Percentiles rank a stretch among this genome's conserved stretches.
phyloP scores from a whole-genome alignment of 1,140 invertebrate species.

The Zophobas atratus region DNA sequence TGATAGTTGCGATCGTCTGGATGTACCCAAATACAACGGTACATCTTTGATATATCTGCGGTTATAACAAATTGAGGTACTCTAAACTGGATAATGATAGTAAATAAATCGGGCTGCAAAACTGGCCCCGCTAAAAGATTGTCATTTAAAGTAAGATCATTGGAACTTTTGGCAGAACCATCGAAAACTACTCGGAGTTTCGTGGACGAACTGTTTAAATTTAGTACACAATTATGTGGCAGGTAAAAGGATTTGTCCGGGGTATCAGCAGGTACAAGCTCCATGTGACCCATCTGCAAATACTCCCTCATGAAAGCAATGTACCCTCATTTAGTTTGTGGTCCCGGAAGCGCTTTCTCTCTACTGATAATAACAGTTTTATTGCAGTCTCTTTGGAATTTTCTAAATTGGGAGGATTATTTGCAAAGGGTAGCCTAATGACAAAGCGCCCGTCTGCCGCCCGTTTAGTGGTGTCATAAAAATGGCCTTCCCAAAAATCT shows the following conservation, averaged over 20 bases:
- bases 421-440: neutral
- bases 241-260: neutral
- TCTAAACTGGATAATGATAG: too few relatives aligned
- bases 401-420: neutral
- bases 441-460: neutral
- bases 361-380: neutral
- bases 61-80: too few relatives aligned
- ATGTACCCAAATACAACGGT: neutral
- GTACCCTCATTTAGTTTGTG: conserved; percentile 1
- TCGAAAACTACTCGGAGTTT: neutral
- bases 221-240: neutral
- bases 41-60: too few relatives aligned
- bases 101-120: too few relatives aligned
- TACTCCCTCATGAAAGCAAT: neutral
- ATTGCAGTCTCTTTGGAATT: neutral
- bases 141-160: too few relatives aligned
- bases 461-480: neutral
- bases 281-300: neutral
- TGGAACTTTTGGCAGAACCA: neutral
- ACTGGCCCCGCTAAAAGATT: too few relatives aligned
- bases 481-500: neutral
- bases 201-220: neutral
- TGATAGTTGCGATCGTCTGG: neutral
- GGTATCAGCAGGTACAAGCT: neutral
- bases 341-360: neutral